Base-by-base conservation (phyloP, 37 sponge, comb jelly and placozoan species). In the Geodia barretti region DNA sequence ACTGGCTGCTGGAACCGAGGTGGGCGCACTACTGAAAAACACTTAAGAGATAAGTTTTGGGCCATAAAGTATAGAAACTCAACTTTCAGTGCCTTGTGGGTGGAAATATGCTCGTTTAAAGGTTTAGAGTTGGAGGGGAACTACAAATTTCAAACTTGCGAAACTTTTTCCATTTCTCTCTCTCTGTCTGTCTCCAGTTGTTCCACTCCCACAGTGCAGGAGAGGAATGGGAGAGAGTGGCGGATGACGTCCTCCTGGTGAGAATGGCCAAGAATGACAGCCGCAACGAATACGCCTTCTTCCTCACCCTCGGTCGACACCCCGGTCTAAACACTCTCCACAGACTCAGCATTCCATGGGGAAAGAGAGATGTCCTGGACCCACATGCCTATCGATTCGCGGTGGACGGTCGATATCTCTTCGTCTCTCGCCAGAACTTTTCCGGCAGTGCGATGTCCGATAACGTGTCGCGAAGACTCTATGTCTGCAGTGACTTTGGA, bases 371-470 rank as follows among this genome's bases (percentile, higher is more conserved):
- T n/a, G 87, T 75, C 54, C 30, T 87, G 8, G 92, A 91, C 29
- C 33, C 67, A 28, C 35, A 66, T 62, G 84, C 83, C 0, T 92
- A 80, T 40, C 72, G 66, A 20, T 88, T 84, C 64, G 33, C 72
- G 9, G 88, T 84, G 36, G 92, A 92, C 58, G 76, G 78, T 23
- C 42, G 70, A 4, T 92, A 68, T 38, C 75, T 92, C 41, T 92
- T 83, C 66, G 54, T 84, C 21, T 84, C 88, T 0, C 78, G 76
- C 24, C 78, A 88, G 73, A 92, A 92, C 47, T 14, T 14, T 31
- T 75, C 86, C 28, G 68, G 76, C 9, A 64, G 67, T 64, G 37
- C 60, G 33, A 72, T 47, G 69, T 36, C 75, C 9, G 66, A 79
- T 26, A 32, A 21, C 32, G 31, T 60, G 38, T 76, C 92, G 24